These are phyloP conservation scores for Notoglanidium macrostoma DNA, from an alignment of 2,797 vertebrate species.

Conservation along the genomic window DNA sequence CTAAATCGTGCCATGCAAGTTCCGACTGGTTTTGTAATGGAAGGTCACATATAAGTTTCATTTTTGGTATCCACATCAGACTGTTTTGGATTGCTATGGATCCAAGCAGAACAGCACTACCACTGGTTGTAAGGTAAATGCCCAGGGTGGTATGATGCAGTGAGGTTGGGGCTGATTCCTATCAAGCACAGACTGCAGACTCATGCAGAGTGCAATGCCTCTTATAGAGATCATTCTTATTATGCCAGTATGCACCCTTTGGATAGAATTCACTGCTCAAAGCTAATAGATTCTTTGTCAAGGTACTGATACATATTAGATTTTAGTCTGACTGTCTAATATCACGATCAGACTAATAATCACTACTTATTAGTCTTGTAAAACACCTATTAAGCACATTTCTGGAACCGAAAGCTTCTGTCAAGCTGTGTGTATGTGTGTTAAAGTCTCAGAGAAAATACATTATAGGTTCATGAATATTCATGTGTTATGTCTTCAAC, in stretches of 20 bases:
- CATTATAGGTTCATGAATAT: constrained; percentile 52
- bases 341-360: background rate
- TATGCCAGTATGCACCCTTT: too few relatives aligned
- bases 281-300: background rate
- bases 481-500: constrained; percentile 42
- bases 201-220: background rate
- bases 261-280: background rate
- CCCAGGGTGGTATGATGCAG: background rate
- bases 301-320: background rate
- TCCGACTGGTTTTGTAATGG: too few relatives aligned
- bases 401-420: background rate
- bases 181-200: background rate
- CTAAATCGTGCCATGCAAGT: too few relatives aligned
- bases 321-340: background rate
- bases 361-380: constrained; percentile 22
- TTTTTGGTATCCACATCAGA: background rate
- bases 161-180: background rate
- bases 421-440: constrained; percentile 1
- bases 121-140: background rate
- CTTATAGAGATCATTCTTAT: background rate
- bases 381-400: background rate
- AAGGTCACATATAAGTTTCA: background rate
- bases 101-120: too few relatives aligned
- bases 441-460: constrained; percentile 18
- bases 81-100: background rate